Conservation (phyloP, 64 coral and sea anemone genomes). For the Porites australiensis region DNA sequence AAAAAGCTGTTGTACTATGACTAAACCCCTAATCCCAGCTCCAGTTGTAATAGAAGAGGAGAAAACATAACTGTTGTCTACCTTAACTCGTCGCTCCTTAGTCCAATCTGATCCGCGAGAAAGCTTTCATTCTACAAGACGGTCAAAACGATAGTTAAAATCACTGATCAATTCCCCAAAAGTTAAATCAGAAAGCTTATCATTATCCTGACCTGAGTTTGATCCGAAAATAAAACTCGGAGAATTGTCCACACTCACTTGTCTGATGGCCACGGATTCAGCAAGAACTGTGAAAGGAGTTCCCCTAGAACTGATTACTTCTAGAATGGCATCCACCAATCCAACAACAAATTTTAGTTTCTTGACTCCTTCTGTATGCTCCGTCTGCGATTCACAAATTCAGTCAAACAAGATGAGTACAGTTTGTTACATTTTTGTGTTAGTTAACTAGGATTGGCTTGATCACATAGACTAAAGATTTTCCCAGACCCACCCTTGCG, state of each 20-base stretch:
- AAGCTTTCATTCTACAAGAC: constrained; percentile 76
- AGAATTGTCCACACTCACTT: constrained; percentile 35
- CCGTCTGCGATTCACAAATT: constrained; percentile 36
- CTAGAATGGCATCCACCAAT: constrained; percentile 87
- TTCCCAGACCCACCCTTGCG: too few species aligned
- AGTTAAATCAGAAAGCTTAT: too few species aligned
- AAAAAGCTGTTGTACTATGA: too few species aligned
- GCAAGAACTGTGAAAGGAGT: constrained; percentile 84
- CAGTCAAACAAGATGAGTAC: too few species aligned
- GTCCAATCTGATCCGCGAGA: constrained; percentile 65
- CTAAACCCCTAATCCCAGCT: too few species aligned
- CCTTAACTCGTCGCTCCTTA: constrained; percentile 45
- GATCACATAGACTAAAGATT: too few species aligned
- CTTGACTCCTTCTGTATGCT: constrained; percentile 91
- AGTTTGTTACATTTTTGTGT: too few species aligned
- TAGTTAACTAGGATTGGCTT: too few species aligned
- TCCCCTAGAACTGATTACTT: constrained; percentile 76
- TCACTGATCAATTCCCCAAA: not conserved
- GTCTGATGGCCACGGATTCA: constrained; percentile 89
- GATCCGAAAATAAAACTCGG: too few species aligned
- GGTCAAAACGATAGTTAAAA: not conserved
- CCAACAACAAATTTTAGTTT: constrained; percentile 83
- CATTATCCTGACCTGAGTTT: too few species aligned
- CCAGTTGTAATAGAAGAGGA: too few species aligned
- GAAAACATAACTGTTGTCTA: not conserved